A percentile compares a stretch with the other conserved stretches of the same genome.
Conservation (phyloP, 2,888 invertebrate genomes). For the Drosophila robusta region DNA sequence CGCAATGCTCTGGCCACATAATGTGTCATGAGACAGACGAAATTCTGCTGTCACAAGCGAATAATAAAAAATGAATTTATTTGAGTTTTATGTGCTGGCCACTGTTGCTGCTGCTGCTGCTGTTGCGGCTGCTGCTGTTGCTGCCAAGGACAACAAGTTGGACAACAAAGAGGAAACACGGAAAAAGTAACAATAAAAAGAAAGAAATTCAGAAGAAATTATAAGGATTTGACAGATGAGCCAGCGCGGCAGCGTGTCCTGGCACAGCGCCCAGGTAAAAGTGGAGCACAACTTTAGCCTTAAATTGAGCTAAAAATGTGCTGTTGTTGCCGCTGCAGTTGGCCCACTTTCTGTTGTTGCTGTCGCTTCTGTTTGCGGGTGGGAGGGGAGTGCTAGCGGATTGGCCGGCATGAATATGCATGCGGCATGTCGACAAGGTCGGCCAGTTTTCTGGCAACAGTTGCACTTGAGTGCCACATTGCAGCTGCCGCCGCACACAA, state of each 20-base stretch:
- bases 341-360: conserved; percentile 58
- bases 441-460: conserved; percentile 60
- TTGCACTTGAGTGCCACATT: conserved; percentile 72
- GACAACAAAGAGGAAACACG: conserved; percentile 12
- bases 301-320: conserved; percentile 68
- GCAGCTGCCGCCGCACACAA: conserved; percentile 19
- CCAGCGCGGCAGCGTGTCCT: conserved; percentile 23
- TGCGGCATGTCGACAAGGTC: conserved; percentile 69
- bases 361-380: conserved; percentile 19
- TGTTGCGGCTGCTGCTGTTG: conserved; percentile 18
- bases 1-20: conserved; percentile 33
- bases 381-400: neutral
- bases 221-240: conserved; percentile 77
- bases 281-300: conserved; percentile 51
- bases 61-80: conserved; percentile 80
- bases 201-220: conserved; percentile 55
- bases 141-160: conserved; percentile 73
- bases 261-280: conserved; percentile 56
- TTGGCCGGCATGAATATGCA: conserved; percentile 75
- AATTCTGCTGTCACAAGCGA: conserved; percentile 74
- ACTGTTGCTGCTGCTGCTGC: conserved; percentile 23
- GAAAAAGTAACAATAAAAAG: neutral
- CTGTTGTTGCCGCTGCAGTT: conserved; percentile 44
- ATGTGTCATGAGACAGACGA: conserved; percentile 33
- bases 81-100: conserved; percentile 53